Conservation (phyloP, 2,888 invertebrate species). For the Heliconius aoede region DNA sequence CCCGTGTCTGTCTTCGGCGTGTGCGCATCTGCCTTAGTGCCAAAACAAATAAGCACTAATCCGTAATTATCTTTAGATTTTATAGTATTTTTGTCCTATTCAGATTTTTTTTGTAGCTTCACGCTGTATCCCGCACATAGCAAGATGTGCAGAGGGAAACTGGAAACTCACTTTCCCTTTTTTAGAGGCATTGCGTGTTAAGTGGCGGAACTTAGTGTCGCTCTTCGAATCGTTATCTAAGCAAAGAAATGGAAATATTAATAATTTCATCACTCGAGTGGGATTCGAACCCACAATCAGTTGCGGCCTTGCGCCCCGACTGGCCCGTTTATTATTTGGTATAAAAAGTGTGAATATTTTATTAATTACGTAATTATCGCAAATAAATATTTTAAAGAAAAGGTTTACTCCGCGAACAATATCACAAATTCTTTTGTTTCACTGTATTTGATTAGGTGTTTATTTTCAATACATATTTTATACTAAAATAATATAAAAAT, state of each 20-base stretch:
- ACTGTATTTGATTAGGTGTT: conserved; percentile 60
- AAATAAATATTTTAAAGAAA: neutral
- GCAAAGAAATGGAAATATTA: too few relatives aligned
- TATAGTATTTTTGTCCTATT: conserved; percentile 35
- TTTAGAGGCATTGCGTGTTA: too few relatives aligned
- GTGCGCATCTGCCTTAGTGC: conserved; percentile 70
- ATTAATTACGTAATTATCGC: neutral
- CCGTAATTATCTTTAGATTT: conserved; percentile 46
- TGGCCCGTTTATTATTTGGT: neutral
- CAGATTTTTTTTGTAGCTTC: neutral
- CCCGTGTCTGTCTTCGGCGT: conserved; percentile 75
- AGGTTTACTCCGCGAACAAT: conserved; percentile 30
- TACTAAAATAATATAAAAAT: conserved; percentile 22
- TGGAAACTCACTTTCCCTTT: too few relatives aligned
- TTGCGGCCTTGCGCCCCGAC: too few relatives aligned
- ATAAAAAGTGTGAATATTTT: neutral
- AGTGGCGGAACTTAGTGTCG: too few relatives aligned
- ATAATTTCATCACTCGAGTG: too few relatives aligned
- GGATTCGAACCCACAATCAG: too few relatives aligned
- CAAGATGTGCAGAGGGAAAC: too few relatives aligned
- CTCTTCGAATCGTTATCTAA: too few relatives aligned
- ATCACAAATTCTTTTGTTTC: conserved; percentile 34
- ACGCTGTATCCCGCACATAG: too few relatives aligned
- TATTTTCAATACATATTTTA: conserved; percentile 46
- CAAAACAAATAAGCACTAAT: conserved; percentile 78